Evolutionary conservation across 2,888 invertebrate genomes (phyloP), one percentile per base, ranked within the genome.

Genomic region (Eupithecia pulchellata): DNA sequence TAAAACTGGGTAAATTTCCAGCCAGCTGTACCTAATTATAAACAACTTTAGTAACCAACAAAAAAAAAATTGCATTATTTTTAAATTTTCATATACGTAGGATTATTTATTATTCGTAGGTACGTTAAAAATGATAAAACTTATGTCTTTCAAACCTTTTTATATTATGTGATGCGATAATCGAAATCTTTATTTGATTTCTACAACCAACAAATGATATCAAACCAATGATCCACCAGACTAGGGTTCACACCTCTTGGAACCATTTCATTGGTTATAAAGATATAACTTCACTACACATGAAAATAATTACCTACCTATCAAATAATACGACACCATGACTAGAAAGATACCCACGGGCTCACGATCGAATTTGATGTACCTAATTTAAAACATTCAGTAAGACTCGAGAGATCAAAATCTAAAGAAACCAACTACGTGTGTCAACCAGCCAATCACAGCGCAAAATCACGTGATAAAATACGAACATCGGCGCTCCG

Each of bases 401-500:
- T n/a, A n/a, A n/a, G n/a, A n/a, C n/a, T n/a, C n/a, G n/a, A n/a
- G n/a, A n/a, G n/a, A n/a, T n/a, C n/a, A n/a, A n/a, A n/a, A n/a
- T n/a, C n/a, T n/a, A n/a, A n/a, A n/a, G n/a, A n/a, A n/a, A n/a
- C n/a, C n/a, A n/a, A 55, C 42, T 9, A 20, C 42, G 20, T 20
- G n/a, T 47, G 27, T 55, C 14, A 2, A 14, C 27, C 17, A 55
- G 5, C n/a, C 25, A 47, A 67, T 52, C 67, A 25, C 61, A 61
- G 52, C 67, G 36, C 13, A 20, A 52, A 29, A 58, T 58, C 52
- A 17, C 34, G 13, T 67, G 52, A 62, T 67, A 67, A 62, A 67
- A 42, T 60, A 60, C 47, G 60, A 66, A 60, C 57, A 25, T 20
- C 8, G 25, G 5, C 34, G 34, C 39, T 2, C 9, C 42, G 42